These are phyloP conservation scores for Poeciliopsis occidentalis DNA, from an alignment of 2,113 vertebrate genomes.

Conservation along the genomic window DNA sequence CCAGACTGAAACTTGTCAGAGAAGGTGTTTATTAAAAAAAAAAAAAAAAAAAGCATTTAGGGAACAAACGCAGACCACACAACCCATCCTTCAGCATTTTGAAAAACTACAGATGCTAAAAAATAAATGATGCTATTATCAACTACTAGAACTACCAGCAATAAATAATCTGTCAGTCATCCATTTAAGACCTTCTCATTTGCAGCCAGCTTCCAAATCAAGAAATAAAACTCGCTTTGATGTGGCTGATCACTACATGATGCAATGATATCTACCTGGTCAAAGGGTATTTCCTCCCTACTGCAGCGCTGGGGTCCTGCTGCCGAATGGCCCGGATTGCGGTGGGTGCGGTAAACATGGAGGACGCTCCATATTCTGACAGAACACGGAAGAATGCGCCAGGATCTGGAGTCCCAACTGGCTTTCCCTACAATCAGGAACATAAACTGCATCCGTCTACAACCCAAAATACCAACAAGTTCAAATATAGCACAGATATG, in stretches of 20 bases:
- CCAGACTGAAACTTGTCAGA: no score
- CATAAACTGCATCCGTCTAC: slow-evolving; percentile 3
- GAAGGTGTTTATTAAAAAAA: no score
- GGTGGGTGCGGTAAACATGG: slow-evolving; percentile 93
- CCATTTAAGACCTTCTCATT: not conserved
- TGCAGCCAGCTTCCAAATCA: not conserved
- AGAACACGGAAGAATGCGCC: slow-evolving; percentile 94
- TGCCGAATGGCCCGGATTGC: slow-evolving; percentile 96
- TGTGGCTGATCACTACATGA: not conserved
- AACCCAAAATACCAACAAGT: not conserved
- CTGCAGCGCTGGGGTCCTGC: slow-evolving; percentile 87
- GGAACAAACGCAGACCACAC: no score
- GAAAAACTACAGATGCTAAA: no score
- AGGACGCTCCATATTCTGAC: slow-evolving; percentile 87
- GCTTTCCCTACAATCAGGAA: slow-evolving; percentile 87
- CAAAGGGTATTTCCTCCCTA: slow-evolving; percentile 84
- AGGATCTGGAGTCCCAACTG: slow-evolving; percentile 94
- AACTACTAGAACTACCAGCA: no score
- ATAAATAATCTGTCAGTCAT: not conserved
- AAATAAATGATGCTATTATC: no score
- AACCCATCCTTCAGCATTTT: no score
- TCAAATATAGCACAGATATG: not conserved
- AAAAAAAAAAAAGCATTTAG: no score
- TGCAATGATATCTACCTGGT: slow-evolving; percentile 80
- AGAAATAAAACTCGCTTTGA: not conserved